A percentile compares a stretch with the other conserved stretches of the same genome.
phyloP scores from a whole-genome alignment of 2,888 invertebrate species.

The Odontocerum albicorne region DNA sequence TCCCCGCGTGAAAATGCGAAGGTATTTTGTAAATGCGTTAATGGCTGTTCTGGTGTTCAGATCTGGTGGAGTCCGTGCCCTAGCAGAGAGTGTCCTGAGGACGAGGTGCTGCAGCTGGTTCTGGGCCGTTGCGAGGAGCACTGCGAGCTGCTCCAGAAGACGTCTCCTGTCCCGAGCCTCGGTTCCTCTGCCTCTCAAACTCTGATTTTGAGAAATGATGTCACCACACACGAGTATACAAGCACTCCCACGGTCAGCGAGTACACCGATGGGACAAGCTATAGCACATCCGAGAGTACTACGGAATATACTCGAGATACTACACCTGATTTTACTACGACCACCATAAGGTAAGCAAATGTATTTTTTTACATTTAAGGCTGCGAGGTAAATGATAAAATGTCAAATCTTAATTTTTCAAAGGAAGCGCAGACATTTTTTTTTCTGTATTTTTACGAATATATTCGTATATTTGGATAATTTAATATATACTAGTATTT shows the following conservation, averaged over 20 bases:
- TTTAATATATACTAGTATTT: no score
- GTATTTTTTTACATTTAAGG: no score
- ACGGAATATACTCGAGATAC: background rate
- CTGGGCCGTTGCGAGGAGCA: conserved; percentile 74
- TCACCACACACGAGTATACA: conserved; percentile 47
- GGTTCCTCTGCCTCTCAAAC: conserved; percentile 40
- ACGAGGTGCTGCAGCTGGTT: conserved; percentile 71
- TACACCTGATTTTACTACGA: background rate
- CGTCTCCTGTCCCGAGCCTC: conserved; percentile 42
- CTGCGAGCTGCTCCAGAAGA: conserved; percentile 58
- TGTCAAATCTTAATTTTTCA: no score
- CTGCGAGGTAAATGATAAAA: no score
- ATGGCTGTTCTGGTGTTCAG: conserved; percentile 43
- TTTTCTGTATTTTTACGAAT: no score
- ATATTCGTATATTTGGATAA: no score
- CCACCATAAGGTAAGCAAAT: no score
- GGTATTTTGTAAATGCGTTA: conserved; percentile 16
- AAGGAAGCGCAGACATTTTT: no score
- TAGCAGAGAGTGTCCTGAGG: conserved; percentile 76
- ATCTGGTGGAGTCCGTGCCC: conserved; percentile 86
- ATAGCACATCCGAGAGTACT: conserved; percentile 11
- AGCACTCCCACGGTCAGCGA: conserved; percentile 29
- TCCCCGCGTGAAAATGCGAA: conserved; percentile 19
- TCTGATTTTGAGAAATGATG: conserved; percentile 56
- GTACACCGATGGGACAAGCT: conserved; percentile 23